Conservation (phyloP, 2,797 vertebrate species). For the Vultur gryphus region DNA sequence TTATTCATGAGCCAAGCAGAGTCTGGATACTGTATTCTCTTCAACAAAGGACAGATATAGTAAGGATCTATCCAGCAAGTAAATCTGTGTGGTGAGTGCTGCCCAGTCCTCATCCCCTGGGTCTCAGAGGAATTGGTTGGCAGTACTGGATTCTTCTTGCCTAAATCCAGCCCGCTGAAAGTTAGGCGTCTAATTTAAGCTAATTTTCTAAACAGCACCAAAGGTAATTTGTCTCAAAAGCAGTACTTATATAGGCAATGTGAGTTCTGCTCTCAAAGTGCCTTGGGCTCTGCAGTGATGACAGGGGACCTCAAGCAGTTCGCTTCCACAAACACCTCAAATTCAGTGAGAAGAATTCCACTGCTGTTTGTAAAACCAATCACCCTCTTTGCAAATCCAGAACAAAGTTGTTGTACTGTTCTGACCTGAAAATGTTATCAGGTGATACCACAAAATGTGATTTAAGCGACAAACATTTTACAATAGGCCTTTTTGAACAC, state of each 20-base stretch:
- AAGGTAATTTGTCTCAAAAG: neutral
- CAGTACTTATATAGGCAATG: neutral
- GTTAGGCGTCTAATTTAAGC: neutral
- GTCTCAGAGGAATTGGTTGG: neutral
- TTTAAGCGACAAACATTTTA: neutral
- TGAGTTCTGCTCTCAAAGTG: neutral
- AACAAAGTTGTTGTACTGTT: neutral
- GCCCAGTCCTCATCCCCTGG: neutral
- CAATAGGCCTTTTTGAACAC: neutral
- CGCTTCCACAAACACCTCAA: neutral
- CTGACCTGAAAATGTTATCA: neutral
- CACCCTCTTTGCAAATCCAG: neutral
- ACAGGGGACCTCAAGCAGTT: neutral
- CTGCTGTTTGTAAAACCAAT: neutral
- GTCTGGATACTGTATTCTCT: neutral
- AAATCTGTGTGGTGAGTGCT: neutral
- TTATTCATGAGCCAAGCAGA: neutral
- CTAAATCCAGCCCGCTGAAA: neutral
- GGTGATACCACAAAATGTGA: neutral
- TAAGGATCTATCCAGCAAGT: neutral
- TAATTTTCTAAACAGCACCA: neutral
- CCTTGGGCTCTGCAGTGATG: neutral
- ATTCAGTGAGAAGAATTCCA: neutral
- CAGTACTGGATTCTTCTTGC: neutral
- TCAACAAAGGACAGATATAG: neutral